Base-by-base conservation (phyloP, 2,888 invertebrate genomes). In the Mellilla xanthometata region DNA sequence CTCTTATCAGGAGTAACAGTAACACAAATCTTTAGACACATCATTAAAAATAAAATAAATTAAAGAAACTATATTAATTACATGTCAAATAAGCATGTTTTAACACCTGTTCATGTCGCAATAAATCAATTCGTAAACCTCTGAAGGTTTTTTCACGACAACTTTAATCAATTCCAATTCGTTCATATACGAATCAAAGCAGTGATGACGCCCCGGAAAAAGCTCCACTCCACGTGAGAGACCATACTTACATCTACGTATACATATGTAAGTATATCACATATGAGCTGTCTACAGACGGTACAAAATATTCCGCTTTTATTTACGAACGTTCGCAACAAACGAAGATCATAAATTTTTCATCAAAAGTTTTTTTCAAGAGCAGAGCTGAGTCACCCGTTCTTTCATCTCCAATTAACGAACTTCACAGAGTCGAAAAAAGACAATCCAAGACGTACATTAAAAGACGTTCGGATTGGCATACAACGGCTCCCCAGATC, bases 401-500 rank as follows among this genome's bases (percentile, higher is more conserved):
- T 27, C 41, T 40, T 29, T 39, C 43, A 46, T 46, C 52, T 60
- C 49, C 67, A 65, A 70, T 65, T 60, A 59, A 43, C 49, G 49
- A 48, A 56, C 58, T 45, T 59, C 59, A 55, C 38, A 54, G 35
- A 50, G 39, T 55, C 10, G 32, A 53, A 57, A 54, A 66, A 60
- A 74, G 67, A 71, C 62, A 72, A 67, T 68, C 56, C 64, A 76
- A 78, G 76, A 72, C 69, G 68, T 54, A 62, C 42, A 56, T 78
- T 68, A 70, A 75, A 82, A 82, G 81, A 76, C 72, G 73, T 71
- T 69, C 59, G 60, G 64, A 68, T 63, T 62, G 60, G 65, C 67
- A 69, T 70, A 75, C 72, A 66, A 66, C 65, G 69, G 64, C 61
- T 60, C 65, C 65, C 51, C 68, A 64, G 79, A 81, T 83, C 84